Evolutionary conservation across 2,888 invertebrate genomes (phyloP).

Genomic region (Podabrus alpinus): DNA sequence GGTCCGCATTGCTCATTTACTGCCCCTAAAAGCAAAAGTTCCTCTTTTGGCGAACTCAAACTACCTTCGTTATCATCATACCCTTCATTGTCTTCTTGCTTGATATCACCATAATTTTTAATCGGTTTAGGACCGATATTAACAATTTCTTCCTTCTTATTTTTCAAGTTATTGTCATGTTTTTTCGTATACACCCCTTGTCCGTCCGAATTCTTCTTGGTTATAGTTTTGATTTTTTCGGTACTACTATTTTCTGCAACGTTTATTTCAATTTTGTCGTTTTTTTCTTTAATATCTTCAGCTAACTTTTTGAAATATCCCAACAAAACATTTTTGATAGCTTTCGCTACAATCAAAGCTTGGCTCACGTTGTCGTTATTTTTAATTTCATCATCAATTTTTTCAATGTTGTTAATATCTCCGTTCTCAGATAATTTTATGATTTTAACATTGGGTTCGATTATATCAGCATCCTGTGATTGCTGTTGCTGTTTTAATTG

Average conservation of each 20-base stretch:
- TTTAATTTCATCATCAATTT: not conserved
- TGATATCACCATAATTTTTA: not conserved
- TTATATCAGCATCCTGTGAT: not conserved
- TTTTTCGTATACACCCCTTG: not conserved
- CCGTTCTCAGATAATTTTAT: not conserved
- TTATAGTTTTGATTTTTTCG: not conserved
- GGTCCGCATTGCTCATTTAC: slow-evolving; percentile 75
- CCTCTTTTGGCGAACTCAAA: slow-evolving; percentile 38
- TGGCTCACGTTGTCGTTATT: slow-evolving; percentile 3
- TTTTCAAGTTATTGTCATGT: not conserved
- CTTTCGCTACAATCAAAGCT: slow-evolving; percentile 2
- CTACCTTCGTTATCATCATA: not conserved
- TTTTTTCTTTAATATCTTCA: slow-evolving; percentile 41
- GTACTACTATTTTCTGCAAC: not conserved
- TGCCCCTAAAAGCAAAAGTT: slow-evolving; percentile 66
- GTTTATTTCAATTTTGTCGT: not conserved
- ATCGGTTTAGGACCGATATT: not conserved
- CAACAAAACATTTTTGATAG: slow-evolving; percentile 2
- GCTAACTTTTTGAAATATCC: slow-evolving; percentile 18
- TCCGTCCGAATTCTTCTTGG: not conserved
- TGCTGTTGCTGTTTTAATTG: not conserved
- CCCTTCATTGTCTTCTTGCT: not conserved
- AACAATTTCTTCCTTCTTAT: not conserved
- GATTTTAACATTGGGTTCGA: not conserved
- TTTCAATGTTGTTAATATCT: not conserved